Evolutionary conservation across 2,113 vertebrate species (phyloP).

Genomic region (Pheucticus melanocephalus): DNA sequence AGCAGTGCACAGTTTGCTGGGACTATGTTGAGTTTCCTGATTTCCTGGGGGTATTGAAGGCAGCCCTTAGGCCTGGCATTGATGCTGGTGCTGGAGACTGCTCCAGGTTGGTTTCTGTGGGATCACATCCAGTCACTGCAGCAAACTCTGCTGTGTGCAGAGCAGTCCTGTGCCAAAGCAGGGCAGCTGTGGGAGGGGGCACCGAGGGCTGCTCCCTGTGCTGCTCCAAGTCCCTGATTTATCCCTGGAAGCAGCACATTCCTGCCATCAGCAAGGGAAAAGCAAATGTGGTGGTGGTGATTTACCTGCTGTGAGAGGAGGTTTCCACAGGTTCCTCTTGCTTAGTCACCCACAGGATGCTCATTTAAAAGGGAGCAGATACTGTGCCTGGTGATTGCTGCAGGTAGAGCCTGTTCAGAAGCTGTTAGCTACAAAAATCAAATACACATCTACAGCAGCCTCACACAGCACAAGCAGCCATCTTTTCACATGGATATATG

Average conservation of each 20-base stretch:
- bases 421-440: background rate
- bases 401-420: background rate
- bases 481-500: background rate
- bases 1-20: rapidly evolving
- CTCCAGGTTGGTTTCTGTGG: background rate
- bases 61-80: rapidly evolving
- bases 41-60: rapidly evolving
- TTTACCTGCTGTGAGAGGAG: background rate
- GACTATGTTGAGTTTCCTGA: background rate
- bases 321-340: background rate
- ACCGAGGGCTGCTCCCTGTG: rapidly evolving
- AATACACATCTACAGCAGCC: background rate
- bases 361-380: background rate
- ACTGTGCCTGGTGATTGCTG: background rate
- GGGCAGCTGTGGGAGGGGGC: background rate
- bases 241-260: background rate
- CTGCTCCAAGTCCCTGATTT: background rate
- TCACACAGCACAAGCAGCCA: background rate
- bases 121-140: background rate
- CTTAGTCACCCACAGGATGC: background rate
- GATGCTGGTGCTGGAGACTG: background rate
- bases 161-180: rapidly evolving
- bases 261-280: background rate
- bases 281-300: background rate
- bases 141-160: rapidly evolving